These are phyloP conservation scores for Dipodomys spectabilis DNA, from an alignment of 2,113 vertebrate genomes.

Conservation along the genomic window DNA sequence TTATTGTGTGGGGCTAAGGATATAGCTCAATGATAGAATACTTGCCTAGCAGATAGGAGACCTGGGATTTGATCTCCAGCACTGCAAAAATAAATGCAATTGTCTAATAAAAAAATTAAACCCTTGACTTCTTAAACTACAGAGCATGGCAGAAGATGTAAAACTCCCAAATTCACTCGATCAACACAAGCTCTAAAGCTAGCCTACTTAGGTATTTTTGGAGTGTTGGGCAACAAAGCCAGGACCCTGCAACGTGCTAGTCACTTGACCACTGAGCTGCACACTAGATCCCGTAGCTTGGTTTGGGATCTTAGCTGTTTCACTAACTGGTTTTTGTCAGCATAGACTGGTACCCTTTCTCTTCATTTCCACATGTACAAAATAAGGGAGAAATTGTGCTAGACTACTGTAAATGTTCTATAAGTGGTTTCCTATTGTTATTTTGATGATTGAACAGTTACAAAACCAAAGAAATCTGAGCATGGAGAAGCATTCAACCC, in stretches of 20 bases:
- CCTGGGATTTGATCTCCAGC: neutral
- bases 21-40: neutral
- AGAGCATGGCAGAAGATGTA: neutral
- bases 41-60: neutral
- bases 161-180: neutral
- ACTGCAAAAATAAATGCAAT: neutral
- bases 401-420: neutral
- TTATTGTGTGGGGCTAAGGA: neutral
- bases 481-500: neutral
- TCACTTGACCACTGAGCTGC: neutral
- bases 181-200: neutral
- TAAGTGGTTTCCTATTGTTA: neutral
- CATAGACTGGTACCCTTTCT: neutral
- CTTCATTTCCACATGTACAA: slow-evolving; percentile 22
- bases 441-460: neutral
- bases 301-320: slow-evolving; percentile 16
- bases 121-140: slow-evolving; percentile 11
- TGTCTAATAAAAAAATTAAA: neutral
- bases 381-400: slow-evolving; percentile 15
- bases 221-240: neutral
- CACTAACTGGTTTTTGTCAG: neutral
- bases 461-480: slow-evolving; percentile 1
- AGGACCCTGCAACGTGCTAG: neutral
- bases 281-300: neutral
- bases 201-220: neutral